Evolutionary conservation across 2,113 vertebrate species (phyloP).

Genomic region (Lophotis ruficrista): DNA sequence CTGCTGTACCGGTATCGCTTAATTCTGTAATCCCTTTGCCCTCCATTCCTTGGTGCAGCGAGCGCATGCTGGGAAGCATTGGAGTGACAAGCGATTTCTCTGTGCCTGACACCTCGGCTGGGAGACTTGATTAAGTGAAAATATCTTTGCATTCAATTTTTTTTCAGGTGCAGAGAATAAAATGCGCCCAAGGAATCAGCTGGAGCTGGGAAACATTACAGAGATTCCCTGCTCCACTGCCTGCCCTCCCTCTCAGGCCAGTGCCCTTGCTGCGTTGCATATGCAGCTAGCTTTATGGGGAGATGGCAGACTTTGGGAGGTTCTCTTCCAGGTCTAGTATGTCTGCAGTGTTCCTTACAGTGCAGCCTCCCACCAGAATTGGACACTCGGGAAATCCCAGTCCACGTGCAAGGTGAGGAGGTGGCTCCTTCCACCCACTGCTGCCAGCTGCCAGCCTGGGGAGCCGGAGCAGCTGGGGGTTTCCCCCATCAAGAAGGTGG

Average conservation of each 20-base stretch:
- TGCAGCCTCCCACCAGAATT: background rate
- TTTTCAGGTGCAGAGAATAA: constrained; percentile 43
- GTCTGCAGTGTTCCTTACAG: background rate
- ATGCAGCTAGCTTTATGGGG: background rate
- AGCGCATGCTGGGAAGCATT: constrained; percentile 64
- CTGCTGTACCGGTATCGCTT: constrained; percentile 45
- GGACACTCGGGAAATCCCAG: background rate
- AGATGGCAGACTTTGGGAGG: background rate
- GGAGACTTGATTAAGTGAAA: constrained; percentile 76
- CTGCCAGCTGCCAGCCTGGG: background rate
- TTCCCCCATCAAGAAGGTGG: background rate
- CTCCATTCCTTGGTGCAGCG: constrained; percentile 65
- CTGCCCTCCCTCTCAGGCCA: background rate
- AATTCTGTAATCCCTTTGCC: constrained; percentile 79
- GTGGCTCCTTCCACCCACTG: background rate
- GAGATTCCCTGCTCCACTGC: background rate
- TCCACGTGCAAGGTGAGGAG: background rate
- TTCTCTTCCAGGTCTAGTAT: background rate
- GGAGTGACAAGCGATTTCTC: constrained; percentile 77
- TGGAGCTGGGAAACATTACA: background rate
- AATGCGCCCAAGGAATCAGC: constrained; percentile 24
- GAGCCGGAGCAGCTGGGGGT: background rate
- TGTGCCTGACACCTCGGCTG: constrained; percentile 64
- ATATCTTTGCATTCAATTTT: constrained; percentile 70
- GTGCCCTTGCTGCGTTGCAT: background rate